Conservation (phyloP, 1,140 invertebrate genomes). For the Drosophila repleta region DNA sequence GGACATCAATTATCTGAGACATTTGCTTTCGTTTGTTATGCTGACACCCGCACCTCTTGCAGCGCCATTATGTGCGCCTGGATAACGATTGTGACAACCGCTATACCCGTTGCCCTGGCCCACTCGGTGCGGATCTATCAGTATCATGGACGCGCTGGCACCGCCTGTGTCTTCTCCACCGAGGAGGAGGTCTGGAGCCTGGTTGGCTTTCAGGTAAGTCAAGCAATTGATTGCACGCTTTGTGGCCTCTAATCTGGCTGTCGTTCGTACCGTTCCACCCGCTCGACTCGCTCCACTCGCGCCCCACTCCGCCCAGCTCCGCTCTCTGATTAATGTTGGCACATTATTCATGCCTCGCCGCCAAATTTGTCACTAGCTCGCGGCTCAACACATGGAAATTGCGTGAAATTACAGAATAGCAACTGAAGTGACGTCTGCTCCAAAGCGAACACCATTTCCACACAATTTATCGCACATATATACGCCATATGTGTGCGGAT, state of each 20-base stretch:
- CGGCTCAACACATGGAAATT: conserved; percentile 23
- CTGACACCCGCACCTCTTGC: no score
- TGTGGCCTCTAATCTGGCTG: conserved; percentile 36
- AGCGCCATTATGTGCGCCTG: conserved; percentile 91
- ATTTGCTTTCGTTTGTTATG: neutral
- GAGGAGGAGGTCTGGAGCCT: conserved; percentile 88
- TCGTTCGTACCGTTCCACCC: neutral
- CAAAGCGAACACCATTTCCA: conserved; percentile 1
- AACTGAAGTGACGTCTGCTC: conserved; percentile 20
- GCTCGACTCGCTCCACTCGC: neutral
- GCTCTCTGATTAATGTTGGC: conserved; percentile 31
- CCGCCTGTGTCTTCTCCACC: conserved; percentile 87
- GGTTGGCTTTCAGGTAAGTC: conserved; percentile 87
- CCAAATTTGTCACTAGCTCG: conserved; percentile 40
- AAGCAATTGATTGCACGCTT: conserved; percentile 45
- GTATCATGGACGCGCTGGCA: conserved; percentile 86
- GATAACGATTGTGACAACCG: conserved; percentile 91
- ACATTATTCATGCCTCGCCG: conserved; percentile 39
- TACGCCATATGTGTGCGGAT: neutral
- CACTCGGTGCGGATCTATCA: conserved; percentile 90
- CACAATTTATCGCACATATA: neutral
- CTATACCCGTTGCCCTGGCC: conserved; percentile 90
- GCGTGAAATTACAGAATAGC: conserved; percentile 30
- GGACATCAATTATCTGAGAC: neutral
- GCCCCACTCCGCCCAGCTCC: no score